These are phyloP conservation scores for Dryobotodes eremita DNA, from an alignment of 2,888 invertebrate species.

Conservation along the genomic window DNA sequence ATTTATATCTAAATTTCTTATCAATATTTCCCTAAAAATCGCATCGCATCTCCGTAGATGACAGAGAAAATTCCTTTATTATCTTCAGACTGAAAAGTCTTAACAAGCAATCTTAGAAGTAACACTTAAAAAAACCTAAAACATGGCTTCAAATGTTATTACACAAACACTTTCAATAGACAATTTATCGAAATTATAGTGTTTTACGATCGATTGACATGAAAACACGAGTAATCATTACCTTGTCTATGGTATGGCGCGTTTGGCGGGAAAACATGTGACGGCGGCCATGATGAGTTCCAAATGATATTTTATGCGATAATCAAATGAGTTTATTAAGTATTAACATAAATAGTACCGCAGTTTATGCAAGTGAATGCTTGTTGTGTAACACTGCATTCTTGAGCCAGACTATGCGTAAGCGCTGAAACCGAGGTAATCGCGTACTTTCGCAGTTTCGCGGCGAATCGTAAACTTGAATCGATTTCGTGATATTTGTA, in stretches of 20 bases:
- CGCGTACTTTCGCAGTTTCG: slow-evolving; percentile 69
- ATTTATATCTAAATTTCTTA: too few relatives aligned
- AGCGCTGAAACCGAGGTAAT: slow-evolving; percentile 75
- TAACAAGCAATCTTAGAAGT: background rate
- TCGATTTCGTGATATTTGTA: slow-evolving; percentile 68
- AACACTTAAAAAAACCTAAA: slow-evolving; percentile 19
- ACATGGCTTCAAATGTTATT: slow-evolving; percentile 44
- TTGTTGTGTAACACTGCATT: slow-evolving; percentile 81
- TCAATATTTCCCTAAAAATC: background rate
- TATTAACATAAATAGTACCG: slow-evolving; percentile 66
- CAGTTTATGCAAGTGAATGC: slow-evolving; percentile 75
- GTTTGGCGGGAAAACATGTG: slow-evolving; percentile 58
- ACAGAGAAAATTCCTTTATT: background rate
- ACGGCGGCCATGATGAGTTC: slow-evolving; percentile 59
- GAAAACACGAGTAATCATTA: slow-evolving; percentile 60
- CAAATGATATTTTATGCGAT: slow-evolving; percentile 64
- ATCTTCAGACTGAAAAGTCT: background rate
- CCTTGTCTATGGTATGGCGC: slow-evolving; percentile 49
- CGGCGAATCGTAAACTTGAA: slow-evolving; percentile 71
- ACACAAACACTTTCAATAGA: slow-evolving; percentile 52
- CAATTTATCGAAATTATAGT: slow-evolving; percentile 60
- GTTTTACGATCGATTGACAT: slow-evolving; percentile 62
- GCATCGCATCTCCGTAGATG: background rate
- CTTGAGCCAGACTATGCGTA: slow-evolving; percentile 81
- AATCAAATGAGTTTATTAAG: slow-evolving; percentile 67